These are phyloP conservation scores for Alloplasta piceator DNA, from an alignment of 2,888 invertebrate species.

Conservation along the genomic window DNA sequence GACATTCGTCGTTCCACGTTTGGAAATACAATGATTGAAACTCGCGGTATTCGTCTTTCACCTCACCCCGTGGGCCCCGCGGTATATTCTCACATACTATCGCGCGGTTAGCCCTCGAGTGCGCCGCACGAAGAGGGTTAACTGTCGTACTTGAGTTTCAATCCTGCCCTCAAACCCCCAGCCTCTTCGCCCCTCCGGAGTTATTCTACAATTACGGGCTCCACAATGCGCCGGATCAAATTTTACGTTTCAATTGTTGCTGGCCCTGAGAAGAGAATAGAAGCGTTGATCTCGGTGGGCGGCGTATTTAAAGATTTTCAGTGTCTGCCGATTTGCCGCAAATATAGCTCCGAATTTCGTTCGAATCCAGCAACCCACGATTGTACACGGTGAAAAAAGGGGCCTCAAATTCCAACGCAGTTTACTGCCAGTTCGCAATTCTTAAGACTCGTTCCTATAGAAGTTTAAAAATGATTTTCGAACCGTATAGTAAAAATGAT, in stretches of 20 bases:
- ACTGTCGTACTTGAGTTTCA: conserved; percentile 58
- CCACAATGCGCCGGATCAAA: conserved; percentile 53
- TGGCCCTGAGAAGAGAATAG: conserved; percentile 23
- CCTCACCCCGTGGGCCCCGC: conserved; percentile 17
- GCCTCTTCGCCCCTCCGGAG: background rate
- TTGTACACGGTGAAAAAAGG: too few relatives aligned
- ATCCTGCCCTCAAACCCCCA: conserved; percentile 49
- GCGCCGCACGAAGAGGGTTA: conserved; percentile 56
- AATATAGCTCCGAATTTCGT: background rate
- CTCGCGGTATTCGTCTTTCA: conserved; percentile 18
- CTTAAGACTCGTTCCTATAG: too few relatives aligned
- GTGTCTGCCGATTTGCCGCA: conserved; percentile 19
- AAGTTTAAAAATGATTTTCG: too few relatives aligned
- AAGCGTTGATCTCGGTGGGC: conserved; percentile 34
- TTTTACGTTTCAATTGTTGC: conserved; percentile 55
- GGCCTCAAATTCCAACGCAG: too few relatives aligned
- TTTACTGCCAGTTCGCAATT: too few relatives aligned
- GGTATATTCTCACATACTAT: conserved; percentile 31
- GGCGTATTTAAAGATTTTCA: conserved; percentile 40
- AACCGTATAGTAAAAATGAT: too few relatives aligned
- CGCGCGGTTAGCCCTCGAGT: conserved; percentile 52
- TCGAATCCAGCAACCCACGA: too few relatives aligned
- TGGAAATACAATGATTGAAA: too few relatives aligned
- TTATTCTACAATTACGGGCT: conserved; percentile 55
- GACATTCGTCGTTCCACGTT: too few relatives aligned